Percentiles rank a stretch among this genome's conserved stretches.
Conservation (phyloP, 1,140 invertebrate species). For the Glomeris maerens region DNA sequence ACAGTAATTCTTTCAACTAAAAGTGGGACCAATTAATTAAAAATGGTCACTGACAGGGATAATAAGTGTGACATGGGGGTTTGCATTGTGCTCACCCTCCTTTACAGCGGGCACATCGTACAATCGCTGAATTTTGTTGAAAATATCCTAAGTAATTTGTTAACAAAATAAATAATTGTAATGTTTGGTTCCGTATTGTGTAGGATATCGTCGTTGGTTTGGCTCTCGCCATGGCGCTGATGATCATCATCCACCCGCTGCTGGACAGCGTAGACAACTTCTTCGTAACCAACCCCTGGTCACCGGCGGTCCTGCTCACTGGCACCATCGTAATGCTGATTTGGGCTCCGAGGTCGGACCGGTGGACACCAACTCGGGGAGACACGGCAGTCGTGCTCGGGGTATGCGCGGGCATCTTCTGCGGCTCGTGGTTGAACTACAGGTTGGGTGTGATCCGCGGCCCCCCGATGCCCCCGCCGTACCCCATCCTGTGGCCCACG, state of each 20-base stretch:
- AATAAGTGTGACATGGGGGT: too few relatives aligned
- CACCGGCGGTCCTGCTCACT: conserved; percentile 46
- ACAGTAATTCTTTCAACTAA: too few relatives aligned
- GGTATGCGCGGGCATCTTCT: conserved; percentile 57
- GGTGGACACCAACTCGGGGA: conserved; percentile 70
- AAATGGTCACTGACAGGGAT: too few relatives aligned
- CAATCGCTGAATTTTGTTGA: background rate
- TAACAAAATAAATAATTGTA: conserved; percentile 1
- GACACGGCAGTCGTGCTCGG: conserved; percentile 73
- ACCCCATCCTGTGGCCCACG: conserved; percentile 60
- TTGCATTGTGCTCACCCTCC: too few relatives aligned
- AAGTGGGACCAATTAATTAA: too few relatives aligned
- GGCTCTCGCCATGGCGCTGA: conserved; percentile 45
- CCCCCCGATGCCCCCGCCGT: conserved; percentile 41
- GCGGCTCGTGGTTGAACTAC: conserved; percentile 72
- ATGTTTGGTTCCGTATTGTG: conserved; percentile 12
- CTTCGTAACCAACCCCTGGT: conserved; percentile 48
- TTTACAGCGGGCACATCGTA: too few relatives aligned
- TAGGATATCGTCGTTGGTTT: conserved; percentile 64
- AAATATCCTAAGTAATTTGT: background rate
- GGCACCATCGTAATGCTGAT: conserved; percentile 49
- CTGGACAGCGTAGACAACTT: conserved; percentile 57
- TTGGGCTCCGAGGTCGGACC: conserved; percentile 52
- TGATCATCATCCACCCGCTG: conserved; percentile 54
- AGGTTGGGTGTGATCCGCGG: conserved; percentile 50